phyloP scores from a whole-genome alignment of 2,888 invertebrate genomes.

The Chrysopilus asiliformis region DNA sequence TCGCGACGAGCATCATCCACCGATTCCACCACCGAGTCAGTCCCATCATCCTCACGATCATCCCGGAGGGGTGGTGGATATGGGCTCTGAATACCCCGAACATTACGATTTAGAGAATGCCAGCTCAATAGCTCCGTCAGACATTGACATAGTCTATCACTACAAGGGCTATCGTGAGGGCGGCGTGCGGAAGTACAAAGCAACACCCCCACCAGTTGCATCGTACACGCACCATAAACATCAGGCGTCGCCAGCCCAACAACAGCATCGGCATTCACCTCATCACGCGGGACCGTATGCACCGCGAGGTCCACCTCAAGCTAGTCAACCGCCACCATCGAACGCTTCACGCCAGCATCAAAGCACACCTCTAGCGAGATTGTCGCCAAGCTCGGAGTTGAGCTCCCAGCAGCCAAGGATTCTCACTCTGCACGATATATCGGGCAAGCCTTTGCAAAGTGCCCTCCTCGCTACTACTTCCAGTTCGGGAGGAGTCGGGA shows the following conservation, averaged over 20 bases:
- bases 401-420: conserved; percentile 86
- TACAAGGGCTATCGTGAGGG: conserved; percentile 87
- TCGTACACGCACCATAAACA: conserved; percentile 68
- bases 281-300: conserved; percentile 64
- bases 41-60: conserved; percentile 61
- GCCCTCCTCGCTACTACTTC: conserved; percentile 81
- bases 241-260: conserved; percentile 46
- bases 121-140: conserved; percentile 93
- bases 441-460: conserved; percentile 82
- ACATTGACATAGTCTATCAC: conserved; percentile 92
- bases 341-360: conserved; percentile 62
- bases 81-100: conserved; percentile 70
- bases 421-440: conserved; percentile 84
- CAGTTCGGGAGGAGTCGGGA: conserved; percentile 75
- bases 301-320: conserved; percentile 56
- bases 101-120: conserved; percentile 96
- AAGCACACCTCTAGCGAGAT: conserved; percentile 77
- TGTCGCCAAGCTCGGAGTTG: conserved; percentile 84
- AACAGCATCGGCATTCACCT: conserved; percentile 65
- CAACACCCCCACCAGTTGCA: conserved; percentile 67
- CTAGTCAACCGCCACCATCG: conserved; percentile 52
- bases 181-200: conserved; percentile 76
- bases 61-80: conserved; percentile 56
- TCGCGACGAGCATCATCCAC: conserved; percentile 64
- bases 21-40: conserved; percentile 60